A percentile compares a stretch with the other conserved stretches of the same genome.
Conservation (phyloP, 1,140 invertebrate genomes). For the Rhyacophila brunnea region DNA sequence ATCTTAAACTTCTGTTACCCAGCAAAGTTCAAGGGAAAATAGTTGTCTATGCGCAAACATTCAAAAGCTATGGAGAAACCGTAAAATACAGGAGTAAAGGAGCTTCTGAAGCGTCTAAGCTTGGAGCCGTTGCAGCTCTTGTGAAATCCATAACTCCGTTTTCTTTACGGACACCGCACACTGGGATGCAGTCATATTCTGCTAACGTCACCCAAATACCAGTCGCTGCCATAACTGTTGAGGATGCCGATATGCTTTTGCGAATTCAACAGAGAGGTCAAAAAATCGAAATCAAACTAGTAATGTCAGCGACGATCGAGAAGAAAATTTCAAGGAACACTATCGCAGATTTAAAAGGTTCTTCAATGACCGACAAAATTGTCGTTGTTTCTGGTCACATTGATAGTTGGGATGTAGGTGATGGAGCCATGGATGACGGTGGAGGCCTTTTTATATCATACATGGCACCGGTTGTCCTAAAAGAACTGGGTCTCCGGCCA, state of each 20-base stretch:
- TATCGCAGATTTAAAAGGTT: conserved; percentile 69
- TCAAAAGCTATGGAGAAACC: conserved; percentile 55
- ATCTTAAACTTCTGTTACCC: conserved; percentile 52
- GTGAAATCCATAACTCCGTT: conserved; percentile 69
- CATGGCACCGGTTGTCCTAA: conserved; percentile 69
- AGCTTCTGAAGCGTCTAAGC: conserved; percentile 60
- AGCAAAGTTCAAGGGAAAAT: conserved; percentile 63
- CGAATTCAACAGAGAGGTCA: conserved; percentile 56
- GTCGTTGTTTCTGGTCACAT: conserved; percentile 84
- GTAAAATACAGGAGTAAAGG: conserved; percentile 58
- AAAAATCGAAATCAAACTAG: conserved; percentile 34
- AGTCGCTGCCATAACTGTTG: conserved; percentile 68
- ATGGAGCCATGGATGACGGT: conserved; percentile 87
- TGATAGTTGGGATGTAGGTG: conserved; percentile 89
- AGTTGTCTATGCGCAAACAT: conserved; percentile 67
- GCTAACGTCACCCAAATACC: conserved; percentile 65
- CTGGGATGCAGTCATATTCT: conserved; percentile 60
- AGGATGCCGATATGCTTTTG: conserved; percentile 69
- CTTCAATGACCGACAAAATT: conserved; percentile 58
- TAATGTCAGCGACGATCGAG: conserved; percentile 48
- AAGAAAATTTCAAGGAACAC: conserved; percentile 68
- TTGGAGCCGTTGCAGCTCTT: conserved; percentile 70
- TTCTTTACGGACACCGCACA: conserved; percentile 65
- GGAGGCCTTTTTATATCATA: conserved; percentile 80
- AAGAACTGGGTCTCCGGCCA: conserved; percentile 65